phyloP scores from a whole-genome alignment of 1,140 invertebrate genomes.

The Coptotermes formosanus region DNA sequence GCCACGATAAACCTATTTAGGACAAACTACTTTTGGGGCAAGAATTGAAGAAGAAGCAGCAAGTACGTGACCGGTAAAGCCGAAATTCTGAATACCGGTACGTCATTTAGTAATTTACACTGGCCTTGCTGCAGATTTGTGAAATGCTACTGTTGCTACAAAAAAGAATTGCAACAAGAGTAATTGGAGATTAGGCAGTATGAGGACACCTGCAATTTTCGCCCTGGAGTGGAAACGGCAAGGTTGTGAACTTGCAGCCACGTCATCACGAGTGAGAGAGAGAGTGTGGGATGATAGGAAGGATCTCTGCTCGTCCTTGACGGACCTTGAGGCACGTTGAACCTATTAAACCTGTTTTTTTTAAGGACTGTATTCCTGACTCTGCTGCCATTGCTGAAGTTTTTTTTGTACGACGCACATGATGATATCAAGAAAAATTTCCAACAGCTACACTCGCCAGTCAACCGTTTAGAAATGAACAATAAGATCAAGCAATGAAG shows the following conservation, averaged over 20 bases:
- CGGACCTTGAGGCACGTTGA: slow-evolving; percentile 28
- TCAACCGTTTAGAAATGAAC: neutral
- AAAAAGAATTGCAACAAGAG: too few species aligned
- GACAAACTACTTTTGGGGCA: too few species aligned
- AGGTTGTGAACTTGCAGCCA: slow-evolving; percentile 9
- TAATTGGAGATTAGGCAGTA: neutral
- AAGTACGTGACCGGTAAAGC: too few species aligned
- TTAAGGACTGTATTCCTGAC: neutral
- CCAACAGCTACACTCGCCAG: neutral
- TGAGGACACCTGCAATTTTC: neutral
- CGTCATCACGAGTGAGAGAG: neutral
- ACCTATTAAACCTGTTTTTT: slow-evolving; percentile 26
- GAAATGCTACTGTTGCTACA: too few species aligned
- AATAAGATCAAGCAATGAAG: neutral
- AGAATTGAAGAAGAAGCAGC: too few species aligned
- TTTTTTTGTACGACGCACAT: neutral
- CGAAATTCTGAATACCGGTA: too few species aligned
- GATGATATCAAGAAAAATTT: neutral
- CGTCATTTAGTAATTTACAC: too few species aligned
- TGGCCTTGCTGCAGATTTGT: too few species aligned
- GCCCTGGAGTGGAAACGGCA: neutral
- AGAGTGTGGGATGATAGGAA: neutral
- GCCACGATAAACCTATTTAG: too few species aligned
- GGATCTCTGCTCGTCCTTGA: slow-evolving; percentile 25
- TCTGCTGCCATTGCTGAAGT: neutral